Base-by-base conservation (phyloP, 2,113 vertebrate species). In the Herpailurus yagouaroundi region DNA sequence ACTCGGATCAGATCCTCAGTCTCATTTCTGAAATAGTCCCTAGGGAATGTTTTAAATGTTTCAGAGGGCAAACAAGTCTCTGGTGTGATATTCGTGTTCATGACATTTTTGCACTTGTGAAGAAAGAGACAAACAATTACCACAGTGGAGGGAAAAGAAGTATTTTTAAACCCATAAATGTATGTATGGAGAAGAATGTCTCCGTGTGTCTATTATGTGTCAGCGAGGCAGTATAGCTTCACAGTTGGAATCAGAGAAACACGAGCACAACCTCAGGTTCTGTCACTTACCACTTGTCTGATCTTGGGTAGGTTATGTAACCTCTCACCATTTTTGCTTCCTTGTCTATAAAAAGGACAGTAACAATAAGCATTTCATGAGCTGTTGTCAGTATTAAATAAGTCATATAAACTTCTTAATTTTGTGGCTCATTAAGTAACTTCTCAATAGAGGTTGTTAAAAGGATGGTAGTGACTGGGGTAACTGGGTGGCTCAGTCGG, bases 101-200 rank as follows among this genome's bases (percentile, higher is more conserved):
- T 76, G 66, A 91, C 16, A 94, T 60, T 87, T 77, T 84, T 89
- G 55, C 4, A 90, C 69, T 94, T 36, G 27, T 85, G 38, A 94
- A 92, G 33, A 81, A 85, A 90, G 68, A 84, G 16, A 95, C 13
- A 96, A 92, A 94, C 48, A 93, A 60, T 89, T 48, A 48, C 36
- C 5, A 64, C 21, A 41, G 16, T 55, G 33, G 4, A 89, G 23
- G 41, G 38, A n/a, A 88, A 95, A 74, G 48, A 92, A 64, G 2
- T 57, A 66, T 38, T 63, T 76, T 57, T 90, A 95, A 93, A 71
- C 5, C 82, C 36, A 38, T 60, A 64, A 85, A 31, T 29, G 36
- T 48, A 16, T 5, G 0, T 11, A 55, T 6, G 73, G 69, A 83
- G 33, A 86, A 3, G 27, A 90, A 38, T 64, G 50, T 76, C 29